These are phyloP conservation scores for Peromyscus nudipes DNA, from an alignment of 2,797 vertebrate genomes.

Conservation along the genomic window DNA sequence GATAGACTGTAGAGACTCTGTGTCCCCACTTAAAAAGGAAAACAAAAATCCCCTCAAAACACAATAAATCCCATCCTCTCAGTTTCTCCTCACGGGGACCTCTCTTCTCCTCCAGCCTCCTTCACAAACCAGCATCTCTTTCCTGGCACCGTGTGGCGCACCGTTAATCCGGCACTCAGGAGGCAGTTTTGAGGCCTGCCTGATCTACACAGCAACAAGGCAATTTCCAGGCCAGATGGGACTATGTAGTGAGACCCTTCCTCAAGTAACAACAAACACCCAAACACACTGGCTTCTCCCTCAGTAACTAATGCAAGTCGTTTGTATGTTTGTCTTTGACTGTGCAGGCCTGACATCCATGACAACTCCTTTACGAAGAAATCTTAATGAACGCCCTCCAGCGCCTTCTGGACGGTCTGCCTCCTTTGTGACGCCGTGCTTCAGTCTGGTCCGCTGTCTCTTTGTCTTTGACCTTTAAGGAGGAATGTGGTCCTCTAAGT, in stretches of 20 bases:
- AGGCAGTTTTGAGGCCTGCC: background rate
- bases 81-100: background rate
- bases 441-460: background rate
- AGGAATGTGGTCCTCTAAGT: background rate
- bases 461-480: background rate
- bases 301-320: background rate
- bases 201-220: background rate
- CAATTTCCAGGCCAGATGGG: background rate
- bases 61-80: background rate
- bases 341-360: background rate
- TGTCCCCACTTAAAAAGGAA: constrained; percentile 28
- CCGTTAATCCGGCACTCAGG: background rate
- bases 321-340: background rate
- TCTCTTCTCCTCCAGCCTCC: background rate
- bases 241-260: background rate
- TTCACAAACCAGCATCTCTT: background rate
- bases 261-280: background rate
- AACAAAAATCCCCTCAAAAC: constrained; percentile 40
- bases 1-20: background rate
- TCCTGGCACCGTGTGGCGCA: background rate
- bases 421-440: background rate
- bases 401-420: background rate
- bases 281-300: background rate
- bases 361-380: background rate
- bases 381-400: background rate